Evolutionary conservation across 2,113 vertebrate species (phyloP).

Genomic region (Pseudorhombus dupliciocellatus): DNA sequence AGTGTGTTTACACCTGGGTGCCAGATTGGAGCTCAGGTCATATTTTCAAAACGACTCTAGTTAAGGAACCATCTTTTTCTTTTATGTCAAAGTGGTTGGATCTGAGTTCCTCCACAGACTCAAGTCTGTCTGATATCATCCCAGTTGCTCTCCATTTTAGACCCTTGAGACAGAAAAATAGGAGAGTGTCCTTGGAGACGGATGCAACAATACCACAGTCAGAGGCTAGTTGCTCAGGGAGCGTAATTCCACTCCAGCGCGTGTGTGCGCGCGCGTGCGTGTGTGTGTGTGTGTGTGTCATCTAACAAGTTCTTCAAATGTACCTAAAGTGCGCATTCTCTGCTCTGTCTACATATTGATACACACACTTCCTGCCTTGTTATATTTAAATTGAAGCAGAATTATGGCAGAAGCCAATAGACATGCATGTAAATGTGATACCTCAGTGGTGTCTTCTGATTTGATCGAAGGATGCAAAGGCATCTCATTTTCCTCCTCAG

Average conservation of each 20-base stretch:
- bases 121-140: slow-evolving; percentile 14
- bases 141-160: slow-evolving; percentile 24
- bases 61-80: neutral
- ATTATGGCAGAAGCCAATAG: neutral
- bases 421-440: neutral
- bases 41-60: slow-evolving; percentile 35
- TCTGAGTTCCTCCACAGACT: neutral
- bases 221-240: slow-evolving; percentile 28
- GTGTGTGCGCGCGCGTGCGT: too few relatives aligned
- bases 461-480: neutral
- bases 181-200: slow-evolving; percentile 27
- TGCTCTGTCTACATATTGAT: neutral
- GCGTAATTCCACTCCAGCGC: slow-evolving; percentile 46
- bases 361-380: neutral
- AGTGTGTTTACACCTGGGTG: slow-evolving; percentile 63
- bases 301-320: neutral
- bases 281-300: neutral
- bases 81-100: neutral
- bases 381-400: neutral
- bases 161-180: slow-evolving; percentile 20
- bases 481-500: neutral
- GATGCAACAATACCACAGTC: slow-evolving; percentile 26
- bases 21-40: slow-evolving; percentile 57
- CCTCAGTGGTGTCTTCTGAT: too few relatives aligned
- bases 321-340: neutral